A percentile compares a stretch with the other conserved stretches of the same genome.
These are phyloP conservation scores for honey bee (Apis mellifera) DNA, from an alignment of 1,140 invertebrate genomes.

Conservation along the genomic window Amel_HAv3.1 CM009931.2:5010501-5011000, in stretches of 20 bases:
- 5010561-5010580: constrained; percentile 42
- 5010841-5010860: constrained; percentile 61
- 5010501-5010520: constrained; percentile 22
- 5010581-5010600: constrained; percentile 29
- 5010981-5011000: constrained; percentile 89
- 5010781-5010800: constrained; percentile 84
- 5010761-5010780: constrained; percentile 50
- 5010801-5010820: constrained; percentile 83
- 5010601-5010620: constrained; percentile 38
- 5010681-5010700: constrained; percentile 54
- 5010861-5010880: constrained; percentile 68
- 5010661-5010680: constrained; percentile 60
- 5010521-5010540: constrained; percentile 27
- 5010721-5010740: constrained; percentile 64
- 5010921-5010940: constrained; percentile 96
- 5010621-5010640: constrained; percentile 37
- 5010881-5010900: constrained; percentile 86
- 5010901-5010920: constrained; percentile 88
- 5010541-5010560: constrained; percentile 34
- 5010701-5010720: constrained; percentile 61
- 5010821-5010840: constrained; percentile 63
- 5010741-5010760: constrained; percentile 58
- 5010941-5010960: constrained; percentile 97
- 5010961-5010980: constrained; percentile 90
- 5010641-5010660: constrained; percentile 49